These are phyloP conservation scores for Drosophila planitibia DNA, from an alignment of 2,888 invertebrate species.

Conservation along the genomic window DNA sequence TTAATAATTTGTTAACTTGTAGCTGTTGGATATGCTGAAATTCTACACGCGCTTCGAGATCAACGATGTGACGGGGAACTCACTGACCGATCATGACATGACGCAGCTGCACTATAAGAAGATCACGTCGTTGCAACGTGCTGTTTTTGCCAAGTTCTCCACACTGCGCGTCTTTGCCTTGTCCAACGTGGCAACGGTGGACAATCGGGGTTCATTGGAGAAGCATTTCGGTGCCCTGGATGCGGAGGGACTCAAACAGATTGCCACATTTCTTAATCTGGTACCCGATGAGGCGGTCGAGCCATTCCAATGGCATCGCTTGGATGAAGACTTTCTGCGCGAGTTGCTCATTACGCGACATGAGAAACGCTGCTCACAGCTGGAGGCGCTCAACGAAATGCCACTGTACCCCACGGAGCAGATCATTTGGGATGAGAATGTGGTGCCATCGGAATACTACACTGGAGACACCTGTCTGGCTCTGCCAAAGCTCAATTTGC, in stretches of 20 bases:
- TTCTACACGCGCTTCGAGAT: conserved; percentile 99
- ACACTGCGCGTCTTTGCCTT: conserved; percentile 94
- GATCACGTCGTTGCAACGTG: conserved; percentile 97
- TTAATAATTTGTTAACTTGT: conserved; percentile 81
- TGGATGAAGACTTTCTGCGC: conserved; percentile 92
- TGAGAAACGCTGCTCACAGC: conserved; percentile 94
- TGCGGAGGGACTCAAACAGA: conserved; percentile 92
- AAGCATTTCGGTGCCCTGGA: conserved; percentile 92
- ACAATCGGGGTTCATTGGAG: conserved; percentile 90
- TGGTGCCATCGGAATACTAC: conserved; percentile 98
- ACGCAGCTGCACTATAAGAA: conserved; percentile 96
- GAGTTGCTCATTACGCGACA: conserved; percentile 95
- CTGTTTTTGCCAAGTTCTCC: conserved; percentile 96
- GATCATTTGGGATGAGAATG: conserved; percentile 99
- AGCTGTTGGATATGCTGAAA: conserved; percentile 97
- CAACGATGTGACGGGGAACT: conserved; percentile 97
- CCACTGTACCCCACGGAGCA: conserved; percentile 99
- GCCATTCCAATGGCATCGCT: conserved; percentile 89
- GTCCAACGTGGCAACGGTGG: conserved; percentile 97
- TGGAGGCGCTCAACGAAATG: conserved; percentile 98
- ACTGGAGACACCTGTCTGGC: conserved; percentile 98
- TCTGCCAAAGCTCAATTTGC: conserved; percentile 98
- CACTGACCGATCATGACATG: conserved; percentile 97
- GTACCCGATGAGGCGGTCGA: conserved; percentile 91
- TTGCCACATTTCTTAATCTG: conserved; percentile 94